Evolutionary conservation across 2,797 vertebrate species (phyloP), one percentile per base, ranked within the genome.

Genomic region (Danionella dracula): DNA sequence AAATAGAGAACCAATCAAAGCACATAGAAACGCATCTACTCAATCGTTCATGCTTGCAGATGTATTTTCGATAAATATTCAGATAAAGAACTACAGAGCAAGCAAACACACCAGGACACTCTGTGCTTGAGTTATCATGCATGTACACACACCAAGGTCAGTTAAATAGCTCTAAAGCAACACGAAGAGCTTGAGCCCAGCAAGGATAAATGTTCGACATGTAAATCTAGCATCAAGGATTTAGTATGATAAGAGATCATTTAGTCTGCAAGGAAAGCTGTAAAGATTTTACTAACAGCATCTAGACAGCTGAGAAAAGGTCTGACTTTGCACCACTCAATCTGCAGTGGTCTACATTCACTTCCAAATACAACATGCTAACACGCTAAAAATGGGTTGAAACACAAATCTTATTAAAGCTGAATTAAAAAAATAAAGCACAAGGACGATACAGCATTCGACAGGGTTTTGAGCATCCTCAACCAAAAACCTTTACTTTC

Each of bases 101-200:
- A n/a, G 53, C 35, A 63, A 40, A 51, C 12, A 68, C 53, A 58
- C 17, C 35, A 41, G 35, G 29, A 50, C 45, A 66, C 35, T 29
- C 9, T 34, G 44, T 13, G 32, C 59, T 23, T 53, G 8, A 31
- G 46, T 46, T 35, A 48, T 51, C 20, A 45, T 32, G 23, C 45
- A 17, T 38, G 21, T 54, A 35, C 16, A 48, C 16, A 44, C 55
- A 31, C 49, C 60, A 71, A 71, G 68, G 68, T 71, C 68, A 53
- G 16, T 21, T n/a, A 31, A 48, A 71, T 23, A 58, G 38, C 38
- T 35, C 31, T 60, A 13, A 46, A 68, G 45, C 55, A 59, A 59
- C n/a, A 68, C 54, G 35, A 34, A 51, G 37, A 51, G 29, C 17
- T 23, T 4, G 4, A 62, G 10, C 2, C 13, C 40, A 49, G 50